Conservation (phyloP, 2,888 invertebrate genomes). For the Diplolepis rosae region DNA sequence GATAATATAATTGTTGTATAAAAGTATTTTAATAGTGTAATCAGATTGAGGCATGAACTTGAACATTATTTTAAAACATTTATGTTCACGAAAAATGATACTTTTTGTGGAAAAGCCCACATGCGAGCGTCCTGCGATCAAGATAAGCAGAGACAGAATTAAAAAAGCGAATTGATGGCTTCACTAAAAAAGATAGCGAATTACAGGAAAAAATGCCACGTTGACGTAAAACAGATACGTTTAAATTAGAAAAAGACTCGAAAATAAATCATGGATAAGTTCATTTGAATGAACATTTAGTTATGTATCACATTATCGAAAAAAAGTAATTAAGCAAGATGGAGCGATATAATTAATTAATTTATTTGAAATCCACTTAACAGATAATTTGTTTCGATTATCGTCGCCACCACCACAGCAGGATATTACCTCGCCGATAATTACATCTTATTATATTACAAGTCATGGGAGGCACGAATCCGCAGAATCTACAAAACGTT, state of each 20-base stretch:
- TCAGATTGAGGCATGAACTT: no score
- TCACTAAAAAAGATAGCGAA: neutral
- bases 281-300: neutral
- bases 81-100: no score
- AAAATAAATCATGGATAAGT: neutral
- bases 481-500: slow-evolving; percentile 26
- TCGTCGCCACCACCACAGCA: slow-evolving; percentile 29
- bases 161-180: neutral
- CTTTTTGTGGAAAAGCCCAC: no score
- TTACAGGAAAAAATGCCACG: neutral
- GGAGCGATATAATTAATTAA: slow-evolving; percentile 25
- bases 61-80: no score
- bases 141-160: neutral
- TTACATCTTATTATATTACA: slow-evolving; percentile 32
- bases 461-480: slow-evolving; percentile 22
- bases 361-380: slow-evolving; percentile 28
- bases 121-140: neutral
- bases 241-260: neutral
- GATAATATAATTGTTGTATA: no score
- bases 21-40: no score
- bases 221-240: neutral
- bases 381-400: slow-evolving; percentile 31
- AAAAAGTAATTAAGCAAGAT: slow-evolving; percentile 20
- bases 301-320: slow-evolving; percentile 4
- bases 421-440: slow-evolving; percentile 23